A percentile compares a stretch with the other conserved stretches of the same genome.
These are phyloP conservation scores for Bagarius yarrelli DNA, from an alignment of 2,113 vertebrate species.

Conservation along the genomic window DNA sequence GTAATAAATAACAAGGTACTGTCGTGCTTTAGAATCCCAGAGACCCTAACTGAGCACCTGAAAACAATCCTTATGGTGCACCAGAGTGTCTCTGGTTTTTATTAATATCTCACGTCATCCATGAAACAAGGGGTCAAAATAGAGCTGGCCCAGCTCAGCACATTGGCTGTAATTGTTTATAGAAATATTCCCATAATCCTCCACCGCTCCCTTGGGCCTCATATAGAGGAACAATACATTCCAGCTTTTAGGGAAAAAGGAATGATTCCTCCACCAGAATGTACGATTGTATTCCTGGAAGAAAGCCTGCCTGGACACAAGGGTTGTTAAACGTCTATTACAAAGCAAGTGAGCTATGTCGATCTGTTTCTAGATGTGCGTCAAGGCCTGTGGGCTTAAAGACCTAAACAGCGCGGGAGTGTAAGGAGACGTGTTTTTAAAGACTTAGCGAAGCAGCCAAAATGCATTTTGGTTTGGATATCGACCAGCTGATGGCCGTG, in stretches of 20 bases:
- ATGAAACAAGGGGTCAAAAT: slow-evolving; percentile 52
- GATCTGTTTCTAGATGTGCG: slow-evolving; percentile 31
- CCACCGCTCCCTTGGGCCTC: slow-evolving; percentile 49
- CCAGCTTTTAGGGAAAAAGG: slow-evolving; percentile 44
- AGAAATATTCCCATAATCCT: slow-evolving; percentile 57
- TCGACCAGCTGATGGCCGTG: slow-evolving; percentile 4
- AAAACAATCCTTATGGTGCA: slow-evolving; percentile 47
- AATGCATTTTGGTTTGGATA: slow-evolving; percentile 39
- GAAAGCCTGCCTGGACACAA: slow-evolving; percentile 42
- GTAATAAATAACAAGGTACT: slow-evolving; percentile 36
- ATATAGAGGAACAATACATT: slow-evolving; percentile 56
- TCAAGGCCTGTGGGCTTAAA: slow-evolving; percentile 29
- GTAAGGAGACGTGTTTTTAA: slow-evolving; percentile 30
- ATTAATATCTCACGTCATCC: slow-evolving; percentile 58
- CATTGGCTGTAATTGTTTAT: slow-evolving; percentile 59
- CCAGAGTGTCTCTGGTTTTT: slow-evolving; percentile 49
- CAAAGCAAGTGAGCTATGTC: slow-evolving; percentile 21
- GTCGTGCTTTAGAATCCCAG: slow-evolving; percentile 22
- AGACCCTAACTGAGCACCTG: slow-evolving; percentile 42
- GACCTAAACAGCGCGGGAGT: slow-evolving; percentile 23
- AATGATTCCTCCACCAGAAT: slow-evolving; percentile 52
- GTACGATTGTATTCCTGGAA: slow-evolving; percentile 51
- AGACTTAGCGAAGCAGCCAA: slow-evolving; percentile 28
- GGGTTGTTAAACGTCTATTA: slow-evolving; percentile 47
- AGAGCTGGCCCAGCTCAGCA: slow-evolving; percentile 37